Evolutionary conservation across 2,888 invertebrate genomes (phyloP).

Genomic region (Sepiola atlantica): DNA sequence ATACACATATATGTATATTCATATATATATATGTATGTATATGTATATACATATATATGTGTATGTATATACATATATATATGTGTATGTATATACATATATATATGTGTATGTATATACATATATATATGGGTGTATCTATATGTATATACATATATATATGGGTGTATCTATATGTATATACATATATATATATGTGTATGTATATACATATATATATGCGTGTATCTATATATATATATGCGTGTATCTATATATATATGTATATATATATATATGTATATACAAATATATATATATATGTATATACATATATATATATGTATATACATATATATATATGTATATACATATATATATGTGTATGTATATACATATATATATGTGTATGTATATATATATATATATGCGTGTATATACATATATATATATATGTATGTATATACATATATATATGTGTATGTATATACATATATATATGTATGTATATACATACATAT

Average conservation of each 20-base stretch:
- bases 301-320: background rate
- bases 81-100: background rate
- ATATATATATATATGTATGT: background rate
- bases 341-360: background rate
- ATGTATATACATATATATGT: background rate
- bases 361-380: background rate
- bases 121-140: background rate
- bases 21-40: background rate
- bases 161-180: background rate
- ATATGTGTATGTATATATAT: background rate
- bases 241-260: background rate
- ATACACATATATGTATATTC: background rate
- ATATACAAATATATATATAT: background rate
- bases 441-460: background rate
- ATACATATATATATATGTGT: background rate
- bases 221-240: background rate
- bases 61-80: background rate
- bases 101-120: background rate
- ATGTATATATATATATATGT: background rate
- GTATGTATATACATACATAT: background rate
- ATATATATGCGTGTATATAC: background rate
- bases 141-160: background rate
- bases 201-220: background rate
- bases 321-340: background rate
- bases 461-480: constrained; percentile 3